These are phyloP conservation scores for Sphenopsis melanotis DNA, from an alignment of 2,797 vertebrate species.

Conservation along the genomic window DNA sequence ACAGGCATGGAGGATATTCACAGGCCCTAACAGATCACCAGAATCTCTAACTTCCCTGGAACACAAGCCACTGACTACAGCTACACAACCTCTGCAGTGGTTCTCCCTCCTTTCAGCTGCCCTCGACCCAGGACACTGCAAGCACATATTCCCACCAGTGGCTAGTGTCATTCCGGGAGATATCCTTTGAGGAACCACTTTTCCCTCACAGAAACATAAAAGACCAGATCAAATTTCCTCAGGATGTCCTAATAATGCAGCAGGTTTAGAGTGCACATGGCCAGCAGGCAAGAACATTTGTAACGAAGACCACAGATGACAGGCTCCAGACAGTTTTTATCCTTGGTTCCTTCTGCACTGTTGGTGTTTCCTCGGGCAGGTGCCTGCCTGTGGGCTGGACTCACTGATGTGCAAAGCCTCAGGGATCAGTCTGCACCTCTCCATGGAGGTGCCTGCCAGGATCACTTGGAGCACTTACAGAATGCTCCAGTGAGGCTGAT, in stretches of 20 bases:
- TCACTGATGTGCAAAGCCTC: not conserved
- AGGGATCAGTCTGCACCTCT: not conserved
- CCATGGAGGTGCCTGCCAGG: not conserved
- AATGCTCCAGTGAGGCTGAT: not conserved
- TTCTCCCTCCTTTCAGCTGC: not conserved
- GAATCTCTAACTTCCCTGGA: not conserved
- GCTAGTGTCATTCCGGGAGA: not conserved
- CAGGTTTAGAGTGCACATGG: not conserved
- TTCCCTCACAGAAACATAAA: not conserved
- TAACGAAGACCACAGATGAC: not conserved
- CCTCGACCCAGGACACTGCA: not conserved
- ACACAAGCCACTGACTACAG: not conserved
- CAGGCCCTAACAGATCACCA: not conserved
- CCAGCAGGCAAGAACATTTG: not conserved
- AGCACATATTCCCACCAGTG: not conserved
- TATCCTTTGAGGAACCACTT: not conserved
- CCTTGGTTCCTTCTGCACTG: not conserved
- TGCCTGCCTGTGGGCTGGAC: not conserved
- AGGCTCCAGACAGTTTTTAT: not conserved
- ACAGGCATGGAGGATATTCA: not conserved
- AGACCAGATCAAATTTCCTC: not conserved
- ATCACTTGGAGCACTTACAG: not conserved
- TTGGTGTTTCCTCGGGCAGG: accelerated
- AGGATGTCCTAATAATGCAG: not conserved
- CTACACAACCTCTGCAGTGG: not conserved